Conservation (phyloP, 1,140 invertebrate genomes). For the Grapholita molesta region DNA sequence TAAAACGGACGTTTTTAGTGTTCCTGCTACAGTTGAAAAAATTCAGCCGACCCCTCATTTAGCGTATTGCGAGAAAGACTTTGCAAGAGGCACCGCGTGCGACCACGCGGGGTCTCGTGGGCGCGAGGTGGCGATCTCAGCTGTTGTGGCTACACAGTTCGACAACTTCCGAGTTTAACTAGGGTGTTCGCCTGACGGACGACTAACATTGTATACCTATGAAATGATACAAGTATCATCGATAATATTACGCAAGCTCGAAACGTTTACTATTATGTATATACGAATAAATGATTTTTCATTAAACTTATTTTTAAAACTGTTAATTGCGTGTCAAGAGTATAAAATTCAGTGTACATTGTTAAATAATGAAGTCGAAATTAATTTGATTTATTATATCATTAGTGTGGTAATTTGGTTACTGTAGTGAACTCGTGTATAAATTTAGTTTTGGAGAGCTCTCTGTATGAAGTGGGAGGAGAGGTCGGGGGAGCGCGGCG, state of each 20-base stretch:
- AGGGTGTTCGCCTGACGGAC: background rate
- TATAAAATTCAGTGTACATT: slow-evolving; percentile 62
- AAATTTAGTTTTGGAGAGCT: slow-evolving; percentile 64
- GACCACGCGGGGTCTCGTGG: background rate
- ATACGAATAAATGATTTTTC: slow-evolving; percentile 60
- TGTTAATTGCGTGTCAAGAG: slow-evolving; percentile 45
- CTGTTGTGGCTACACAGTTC: background rate
- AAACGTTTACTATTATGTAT: slow-evolving; percentile 55
- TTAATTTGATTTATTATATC: slow-evolving; percentile 55
- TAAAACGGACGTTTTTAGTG: too few species aligned
- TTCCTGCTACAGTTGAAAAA: too few species aligned
- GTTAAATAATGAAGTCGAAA: slow-evolving; percentile 53
- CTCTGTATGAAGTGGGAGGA: slow-evolving; percentile 47
- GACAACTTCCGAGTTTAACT: background rate
- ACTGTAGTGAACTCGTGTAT: slow-evolving; percentile 61
- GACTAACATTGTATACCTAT: background rate
- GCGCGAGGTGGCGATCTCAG: background rate
- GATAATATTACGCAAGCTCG: slow-evolving; percentile 21
- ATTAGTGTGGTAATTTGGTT: slow-evolving; percentile 46
- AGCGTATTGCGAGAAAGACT: too few species aligned
- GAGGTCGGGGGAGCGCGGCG: background rate
- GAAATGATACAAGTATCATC: slow-evolving; percentile 19
- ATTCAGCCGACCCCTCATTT: too few species aligned
- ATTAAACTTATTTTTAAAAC: slow-evolving; percentile 40
- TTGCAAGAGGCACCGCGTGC: too few species aligned